These are phyloP conservation scores for Cheiracanthium punctorium DNA, from an alignment of 2,888 invertebrate genomes.

Conservation along the genomic window DNA sequence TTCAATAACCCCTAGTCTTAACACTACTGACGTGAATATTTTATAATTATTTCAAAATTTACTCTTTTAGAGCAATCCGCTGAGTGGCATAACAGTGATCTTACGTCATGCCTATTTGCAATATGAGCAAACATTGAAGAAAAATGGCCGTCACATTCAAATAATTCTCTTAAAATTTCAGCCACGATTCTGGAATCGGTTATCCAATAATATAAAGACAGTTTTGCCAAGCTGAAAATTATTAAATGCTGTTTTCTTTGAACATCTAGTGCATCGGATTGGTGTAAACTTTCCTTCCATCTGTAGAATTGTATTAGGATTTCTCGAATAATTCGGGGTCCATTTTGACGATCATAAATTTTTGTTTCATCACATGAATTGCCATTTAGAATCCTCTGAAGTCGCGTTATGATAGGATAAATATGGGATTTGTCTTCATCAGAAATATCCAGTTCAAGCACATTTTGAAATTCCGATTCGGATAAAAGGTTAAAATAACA, in stretches of 20 bases:
- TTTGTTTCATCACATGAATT: conserved; percentile 8
- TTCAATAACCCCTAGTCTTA: no score
- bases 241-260: conserved; percentile 42
- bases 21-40: no score
- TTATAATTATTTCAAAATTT: no score
- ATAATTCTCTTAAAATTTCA: conserved; percentile 25
- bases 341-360: conserved; percentile 9
- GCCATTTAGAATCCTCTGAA: conserved; percentile 35
- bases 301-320: conserved; percentile 12
- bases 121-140: conserved; percentile 41
- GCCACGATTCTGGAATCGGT: conserved; percentile 25
- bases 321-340: conserved; percentile 9
- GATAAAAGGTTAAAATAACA: no score
- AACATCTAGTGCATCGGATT: conserved; percentile 3
- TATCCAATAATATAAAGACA: conserved; percentile 52
- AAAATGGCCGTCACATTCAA: conserved; percentile 46
- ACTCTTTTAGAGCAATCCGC: conserved; percentile 29
- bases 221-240: conserved; percentile 33
- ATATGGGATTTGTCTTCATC: conserved; percentile 31
- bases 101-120: conserved; percentile 10
- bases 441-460: background rate
- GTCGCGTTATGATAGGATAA: background rate
- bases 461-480: background rate
- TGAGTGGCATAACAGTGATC: background rate
- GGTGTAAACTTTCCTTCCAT: conserved; percentile 16